Evolutionary conservation across 1,140 invertebrate genomes (phyloP), one percentile per base, ranked within the genome.

Genomic region (Nephila pilipes): DNA sequence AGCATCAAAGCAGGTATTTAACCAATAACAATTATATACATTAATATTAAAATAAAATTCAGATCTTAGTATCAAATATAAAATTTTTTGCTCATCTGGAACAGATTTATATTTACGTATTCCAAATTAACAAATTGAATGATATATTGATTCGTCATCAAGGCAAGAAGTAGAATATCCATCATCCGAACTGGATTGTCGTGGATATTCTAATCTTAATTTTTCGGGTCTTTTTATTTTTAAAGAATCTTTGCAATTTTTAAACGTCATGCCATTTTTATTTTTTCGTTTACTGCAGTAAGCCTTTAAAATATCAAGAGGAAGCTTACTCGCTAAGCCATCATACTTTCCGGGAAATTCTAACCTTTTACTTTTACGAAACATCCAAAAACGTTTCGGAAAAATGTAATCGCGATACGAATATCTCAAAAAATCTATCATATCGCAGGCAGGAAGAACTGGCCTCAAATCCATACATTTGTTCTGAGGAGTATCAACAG

Each of bases 141-240:
- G 58, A 90, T 93, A 93, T 29, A 90, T 85, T 18, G 93, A 93
- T 90, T 90, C 93, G 22, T 90, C 93, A 58, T 93, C 93, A 10
- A 65, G 10, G 25, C 38, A 88, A 22, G 87, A 93, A 58, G 93
- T 93, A 22, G 54, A 87, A 87, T 93, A 93, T 10, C 93, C 93
- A 80, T 90, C 93, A 75, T 93, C 93, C 0, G 87, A 90, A 46
- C 81, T 90, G 18, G 81, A 54, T 60, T 20, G 14, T 29, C 79
- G 22, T 2, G 85, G 57, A 81, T 54, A 69, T 22, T 85, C 83
- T 5, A 57, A 16, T 58, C 90, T 83, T 25, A 46, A 69, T 57
- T 79, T 32, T 87, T 55, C 63, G 25, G 46, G 46, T 29, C 80
- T 85, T 46, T 87, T 25, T 46, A 90, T 69, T 14, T 32, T 79